Conservation (phyloP, 2,797 vertebrate species). For the Leptoclinus maculatus region DNA sequence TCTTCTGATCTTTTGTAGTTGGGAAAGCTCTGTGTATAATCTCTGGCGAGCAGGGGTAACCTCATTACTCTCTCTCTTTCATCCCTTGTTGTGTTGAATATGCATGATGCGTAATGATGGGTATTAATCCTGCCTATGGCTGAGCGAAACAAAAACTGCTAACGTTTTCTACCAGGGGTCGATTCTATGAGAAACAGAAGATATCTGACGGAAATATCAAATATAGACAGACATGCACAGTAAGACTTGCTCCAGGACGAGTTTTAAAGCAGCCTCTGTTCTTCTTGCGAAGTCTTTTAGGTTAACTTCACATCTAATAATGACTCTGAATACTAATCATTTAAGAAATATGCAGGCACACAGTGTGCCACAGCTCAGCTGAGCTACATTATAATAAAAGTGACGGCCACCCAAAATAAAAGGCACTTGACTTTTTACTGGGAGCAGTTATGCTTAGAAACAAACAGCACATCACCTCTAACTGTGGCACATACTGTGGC, state of each 20-base stretch:
- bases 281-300: conserved; percentile 18
- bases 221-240: conserved; percentile 32
- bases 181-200: conserved; percentile 37
- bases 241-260: conserved; percentile 8
- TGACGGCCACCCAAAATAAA: conserved; percentile 22
- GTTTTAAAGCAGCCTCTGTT: conserved; percentile 30
- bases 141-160: conserved; percentile 33
- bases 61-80: conserved; percentile 66
- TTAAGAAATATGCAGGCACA: conserved; percentile 27
- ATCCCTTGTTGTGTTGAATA: conserved; percentile 66
- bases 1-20: conserved; percentile 72
- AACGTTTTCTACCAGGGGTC: conserved; percentile 26
- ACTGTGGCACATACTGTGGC: conserved; percentile 14
- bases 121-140: conserved; percentile 65
- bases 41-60: conserved; percentile 69
- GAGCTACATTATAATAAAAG: conserved; percentile 27
- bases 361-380: conserved; percentile 7
- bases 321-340: conserved; percentile 39
- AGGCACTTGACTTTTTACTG: conserved; percentile 31
- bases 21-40: conserved; percentile 68
- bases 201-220: conserved; percentile 46
- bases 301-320: conserved; percentile 46
- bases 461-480: conserved; percentile 32
- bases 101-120: conserved; percentile 73
- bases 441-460: conserved; percentile 28